Percentiles rank a stretch among this genome's conserved stretches.
Evolutionary conservation across 2,113 vertebrate genomes (phyloP).

Genomic region (Nansenia antarctica): DNA sequence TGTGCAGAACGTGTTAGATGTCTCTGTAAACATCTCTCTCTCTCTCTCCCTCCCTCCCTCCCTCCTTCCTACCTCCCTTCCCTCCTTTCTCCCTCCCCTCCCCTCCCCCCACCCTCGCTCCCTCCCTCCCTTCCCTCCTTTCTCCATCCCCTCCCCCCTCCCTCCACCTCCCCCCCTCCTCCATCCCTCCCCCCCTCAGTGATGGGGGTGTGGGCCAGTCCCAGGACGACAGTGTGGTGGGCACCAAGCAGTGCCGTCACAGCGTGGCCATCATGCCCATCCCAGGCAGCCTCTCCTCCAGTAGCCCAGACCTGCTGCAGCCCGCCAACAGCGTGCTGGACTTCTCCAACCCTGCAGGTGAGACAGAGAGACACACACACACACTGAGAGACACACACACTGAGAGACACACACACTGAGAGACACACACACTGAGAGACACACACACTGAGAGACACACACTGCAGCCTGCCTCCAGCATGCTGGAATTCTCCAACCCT

Average conservation of each 20-base stretch:
- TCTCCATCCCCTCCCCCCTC: neutral
- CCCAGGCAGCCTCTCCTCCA: slow-evolving; percentile 90
- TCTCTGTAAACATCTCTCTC: too few species aligned
- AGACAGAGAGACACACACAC: slow-evolving; percentile 1
- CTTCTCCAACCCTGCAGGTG: slow-evolving; percentile 94
- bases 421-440: too few species aligned
- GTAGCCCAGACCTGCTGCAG: slow-evolving; percentile 94
- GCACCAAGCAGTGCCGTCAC: slow-evolving; percentile 92
- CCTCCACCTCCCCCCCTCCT: neutral
- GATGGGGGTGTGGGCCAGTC: slow-evolving; percentile 91
- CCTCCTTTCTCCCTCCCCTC: neutral
- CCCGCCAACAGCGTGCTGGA: slow-evolving; percentile 88
- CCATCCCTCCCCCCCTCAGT: slow-evolving; percentile 65
- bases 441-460: too few species aligned
- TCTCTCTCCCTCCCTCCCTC: neutral
- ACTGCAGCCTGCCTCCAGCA: too few species aligned
- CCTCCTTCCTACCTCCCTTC: too few species aligned
- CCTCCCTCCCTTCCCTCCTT: neutral
- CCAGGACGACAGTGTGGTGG: slow-evolving; percentile 97
- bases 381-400: neutral
- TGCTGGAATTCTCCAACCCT: too few species aligned
- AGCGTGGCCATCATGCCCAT: slow-evolving; percentile 96
- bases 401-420: too few species aligned
- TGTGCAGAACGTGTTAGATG: neutral
- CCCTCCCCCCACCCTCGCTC: too few species aligned